Percentiles rank a stretch among this genome's conserved stretches.
phyloP scores from a whole-genome alignment of 2,888 invertebrate genomes.

The Brachypalpus laphriformis region DNA sequence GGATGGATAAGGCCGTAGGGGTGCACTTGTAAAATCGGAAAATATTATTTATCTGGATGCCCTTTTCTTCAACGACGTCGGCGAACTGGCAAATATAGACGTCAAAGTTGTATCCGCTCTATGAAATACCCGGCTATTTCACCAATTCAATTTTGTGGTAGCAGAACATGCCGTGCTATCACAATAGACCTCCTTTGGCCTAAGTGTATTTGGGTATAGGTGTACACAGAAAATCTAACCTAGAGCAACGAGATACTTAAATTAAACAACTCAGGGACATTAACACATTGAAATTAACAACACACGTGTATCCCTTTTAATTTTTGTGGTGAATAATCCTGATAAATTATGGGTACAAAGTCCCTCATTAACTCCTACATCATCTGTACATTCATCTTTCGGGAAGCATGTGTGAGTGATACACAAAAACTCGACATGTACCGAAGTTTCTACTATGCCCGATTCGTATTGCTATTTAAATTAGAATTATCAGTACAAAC shows the following conservation, averaged over 20 bases:
- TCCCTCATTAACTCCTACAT: constrained; percentile 6
- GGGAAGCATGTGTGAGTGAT: not conserved
- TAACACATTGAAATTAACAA: constrained; percentile 29
- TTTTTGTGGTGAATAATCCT: constrained; percentile 8
- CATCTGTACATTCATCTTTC: not conserved
- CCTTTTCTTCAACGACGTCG: too few relatives aligned
- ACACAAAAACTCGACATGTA: not conserved
- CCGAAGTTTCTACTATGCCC: not conserved
- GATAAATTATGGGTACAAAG: not conserved
- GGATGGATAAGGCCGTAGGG: too few relatives aligned
- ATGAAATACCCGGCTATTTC: too few relatives aligned
- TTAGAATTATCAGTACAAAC: not conserved
- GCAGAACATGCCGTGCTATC: too few relatives aligned
- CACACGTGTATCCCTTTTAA: constrained; percentile 41
- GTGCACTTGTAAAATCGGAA: too few relatives aligned
- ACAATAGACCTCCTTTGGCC: too few relatives aligned
- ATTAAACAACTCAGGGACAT: constrained; percentile 45
- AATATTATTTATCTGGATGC: too few relatives aligned
- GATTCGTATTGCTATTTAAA: not conserved
- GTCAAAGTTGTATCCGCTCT: too few relatives aligned
- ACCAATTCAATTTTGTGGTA: too few relatives aligned
- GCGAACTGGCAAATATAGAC: too few relatives aligned
- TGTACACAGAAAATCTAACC: too few relatives aligned
- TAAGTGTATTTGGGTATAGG: too few relatives aligned
- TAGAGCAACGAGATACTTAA: constrained; percentile 7